These are phyloP conservation scores for Agrochola macilenta DNA, from an alignment of 2,888 invertebrate species.

Conservation along the genomic window DNA sequence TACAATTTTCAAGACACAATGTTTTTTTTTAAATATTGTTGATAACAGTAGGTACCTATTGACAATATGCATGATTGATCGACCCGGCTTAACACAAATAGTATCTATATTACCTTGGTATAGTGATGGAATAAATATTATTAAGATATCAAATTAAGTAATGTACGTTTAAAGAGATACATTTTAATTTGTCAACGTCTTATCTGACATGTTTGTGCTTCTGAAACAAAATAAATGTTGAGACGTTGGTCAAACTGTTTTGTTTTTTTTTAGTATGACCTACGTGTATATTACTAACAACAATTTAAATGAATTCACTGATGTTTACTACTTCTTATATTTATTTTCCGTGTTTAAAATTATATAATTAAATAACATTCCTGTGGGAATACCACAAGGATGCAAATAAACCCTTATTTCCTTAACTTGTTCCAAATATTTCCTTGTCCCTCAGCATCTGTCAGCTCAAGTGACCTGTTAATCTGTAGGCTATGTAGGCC, in stretches of 20 bases:
- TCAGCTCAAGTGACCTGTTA: neutral
- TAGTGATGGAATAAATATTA: conserved; percentile 32
- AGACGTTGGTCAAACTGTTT: neutral
- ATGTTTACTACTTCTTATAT: neutral
- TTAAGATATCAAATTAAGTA: conserved; percentile 30
- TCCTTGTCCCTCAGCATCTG: neutral
- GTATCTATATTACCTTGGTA: conserved; percentile 38
- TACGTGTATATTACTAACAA: neutral
- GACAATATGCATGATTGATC: conserved; percentile 34
- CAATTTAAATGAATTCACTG: conserved; percentile 5
- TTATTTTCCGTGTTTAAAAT: conserved; percentile 1
- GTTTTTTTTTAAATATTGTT: neutral
- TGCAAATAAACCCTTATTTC: neutral
- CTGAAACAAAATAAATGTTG: conserved; percentile 21
- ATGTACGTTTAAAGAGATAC: conserved; percentile 1
- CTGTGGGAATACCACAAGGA: neutral
- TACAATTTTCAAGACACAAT: neutral
- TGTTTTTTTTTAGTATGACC: neutral
- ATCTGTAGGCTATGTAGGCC: too few species aligned
- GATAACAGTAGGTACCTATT: conserved; percentile 8
- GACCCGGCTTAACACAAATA: conserved; percentile 7
- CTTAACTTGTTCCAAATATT: conserved; percentile 5
- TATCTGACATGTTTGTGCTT: conserved; percentile 24
- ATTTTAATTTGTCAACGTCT: conserved; percentile 38
- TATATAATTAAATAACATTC: neutral